Base-by-base conservation (phyloP, 2,113 vertebrate species). In the Eleginops maclovinus region DNA sequence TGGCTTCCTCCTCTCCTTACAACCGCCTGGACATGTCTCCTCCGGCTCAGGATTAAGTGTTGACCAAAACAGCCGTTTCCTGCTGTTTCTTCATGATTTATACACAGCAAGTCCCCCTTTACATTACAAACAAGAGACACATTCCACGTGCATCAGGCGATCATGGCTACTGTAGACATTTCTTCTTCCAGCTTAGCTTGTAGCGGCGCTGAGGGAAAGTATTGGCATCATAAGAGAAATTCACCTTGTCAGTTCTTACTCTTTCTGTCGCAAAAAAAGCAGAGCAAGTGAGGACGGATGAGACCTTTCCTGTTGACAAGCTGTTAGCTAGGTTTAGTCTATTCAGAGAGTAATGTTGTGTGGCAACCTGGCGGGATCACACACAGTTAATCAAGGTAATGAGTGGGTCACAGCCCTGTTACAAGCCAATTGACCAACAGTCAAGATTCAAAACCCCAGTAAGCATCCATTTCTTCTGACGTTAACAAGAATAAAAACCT, bases 251-350 rank as follows among this genome's bases (percentile, higher is more conserved):
- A 71, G 31, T 58, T 79, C 54, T 62, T 66, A 10, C 59, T 80
- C 56, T 31, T 82, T 72, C 71, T 88, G 31, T 61, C 61, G 71
- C 36, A 36, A 78, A 67, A n/a, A 87, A 84, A 71, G 71, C 67
- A 80, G 73, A 78, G 58, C 55, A 60, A 80, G 77, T 61, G 62
- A 77, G 72, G 59, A 56, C 13, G 47, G 79, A 69, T 13, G 76
- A 90, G 89, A 90, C 87, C 76, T 88, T 84, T 82, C 46, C 64
- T 80, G 83, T 77, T 90, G 84, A 88, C 89, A 84, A 84, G 87
- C 81, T 90, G 92, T 91, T 89, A n/a, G 72, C 64, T 60, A 22
- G 75, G 61, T 69, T 89, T 78, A 88, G 72, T 79, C 65, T 67
- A 28, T 83, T 62, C 66, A 40, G 74, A 60, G 54, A 77, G 69